Conservation (phyloP, 2,113 vertebrate species). For the Pseudopodoces humilis region DNA sequence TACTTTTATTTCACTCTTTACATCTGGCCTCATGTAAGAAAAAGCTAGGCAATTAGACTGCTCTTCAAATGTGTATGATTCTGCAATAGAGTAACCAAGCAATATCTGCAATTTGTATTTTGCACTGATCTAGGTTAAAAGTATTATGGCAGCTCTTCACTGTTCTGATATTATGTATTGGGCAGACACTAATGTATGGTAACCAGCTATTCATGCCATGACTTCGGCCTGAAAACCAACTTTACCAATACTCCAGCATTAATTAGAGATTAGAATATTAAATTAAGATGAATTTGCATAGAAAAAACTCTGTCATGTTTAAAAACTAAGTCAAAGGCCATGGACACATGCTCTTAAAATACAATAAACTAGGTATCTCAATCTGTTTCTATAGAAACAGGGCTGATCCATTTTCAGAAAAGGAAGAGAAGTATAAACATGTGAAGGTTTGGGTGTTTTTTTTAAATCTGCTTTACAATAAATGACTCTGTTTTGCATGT, state of each 20-base stretch:
- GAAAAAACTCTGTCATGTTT: not conserved
- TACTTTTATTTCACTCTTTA: not conserved
- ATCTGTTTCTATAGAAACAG: constrained; percentile 28
- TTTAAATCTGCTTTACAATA: not conserved
- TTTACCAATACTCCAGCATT: not conserved
- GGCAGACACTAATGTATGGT: not conserved
- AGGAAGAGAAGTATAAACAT: constrained; percentile 13
- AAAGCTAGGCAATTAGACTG: not conserved
- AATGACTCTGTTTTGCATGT: not conserved
- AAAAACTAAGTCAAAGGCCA: constrained; percentile 10
- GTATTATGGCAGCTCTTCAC: not conserved
- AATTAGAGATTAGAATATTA: not conserved
- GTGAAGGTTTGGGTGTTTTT: not conserved
- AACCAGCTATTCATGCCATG: not conserved
- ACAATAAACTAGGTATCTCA: not conserved
- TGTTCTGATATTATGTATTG: not conserved
- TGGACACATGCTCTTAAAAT: not conserved
- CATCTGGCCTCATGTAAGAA: not conserved
- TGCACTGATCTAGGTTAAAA: not conserved
- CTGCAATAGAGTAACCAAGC: not conserved
- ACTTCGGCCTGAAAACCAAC: not conserved
- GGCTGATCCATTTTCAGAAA: constrained; percentile 28
- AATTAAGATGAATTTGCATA: not conserved
- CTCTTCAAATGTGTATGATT: not conserved
- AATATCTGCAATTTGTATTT: not conserved